Conservation (phyloP, 2,797 vertebrate species). For the Platyrinchus mystaceus region DNA sequence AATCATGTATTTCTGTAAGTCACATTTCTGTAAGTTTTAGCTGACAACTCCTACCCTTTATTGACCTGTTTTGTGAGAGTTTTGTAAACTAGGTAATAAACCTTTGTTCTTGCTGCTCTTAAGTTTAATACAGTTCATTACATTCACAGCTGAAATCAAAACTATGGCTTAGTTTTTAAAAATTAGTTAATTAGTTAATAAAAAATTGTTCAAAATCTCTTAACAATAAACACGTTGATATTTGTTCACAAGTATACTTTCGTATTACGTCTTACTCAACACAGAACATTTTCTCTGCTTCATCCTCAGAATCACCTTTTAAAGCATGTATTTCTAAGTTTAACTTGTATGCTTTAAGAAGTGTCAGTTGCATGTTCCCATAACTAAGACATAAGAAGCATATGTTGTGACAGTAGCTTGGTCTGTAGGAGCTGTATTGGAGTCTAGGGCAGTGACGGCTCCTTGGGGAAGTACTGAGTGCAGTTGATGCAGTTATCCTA, state of each 20-base stretch:
- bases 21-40: conserved; percentile 21
- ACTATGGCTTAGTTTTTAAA: background rate
- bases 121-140: background rate
- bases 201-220: conserved; percentile 7
- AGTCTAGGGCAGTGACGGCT: background rate
- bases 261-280: background rate
- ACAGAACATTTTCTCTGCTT: background rate
- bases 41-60: conserved; percentile 26
- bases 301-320: background rate
- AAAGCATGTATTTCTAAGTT: background rate
- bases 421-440: background rate
- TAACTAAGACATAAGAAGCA: background rate
- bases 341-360: background rate
- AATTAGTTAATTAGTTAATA: background rate
- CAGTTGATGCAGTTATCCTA: background rate
- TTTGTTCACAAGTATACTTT: background rate
- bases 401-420: background rate
- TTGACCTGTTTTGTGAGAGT: conserved; percentile 49
- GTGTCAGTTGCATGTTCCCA: background rate
- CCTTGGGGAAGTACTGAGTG: background rate
- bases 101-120: background rate
- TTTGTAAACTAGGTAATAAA: conserved; percentile 56
- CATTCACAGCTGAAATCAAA: background rate
- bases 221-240: background rate
- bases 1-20: conserved; percentile 31